Evolutionary conservation across 2,113 vertebrate species (phyloP).

Genomic region (Hippoglossus stenolepis): DNA sequence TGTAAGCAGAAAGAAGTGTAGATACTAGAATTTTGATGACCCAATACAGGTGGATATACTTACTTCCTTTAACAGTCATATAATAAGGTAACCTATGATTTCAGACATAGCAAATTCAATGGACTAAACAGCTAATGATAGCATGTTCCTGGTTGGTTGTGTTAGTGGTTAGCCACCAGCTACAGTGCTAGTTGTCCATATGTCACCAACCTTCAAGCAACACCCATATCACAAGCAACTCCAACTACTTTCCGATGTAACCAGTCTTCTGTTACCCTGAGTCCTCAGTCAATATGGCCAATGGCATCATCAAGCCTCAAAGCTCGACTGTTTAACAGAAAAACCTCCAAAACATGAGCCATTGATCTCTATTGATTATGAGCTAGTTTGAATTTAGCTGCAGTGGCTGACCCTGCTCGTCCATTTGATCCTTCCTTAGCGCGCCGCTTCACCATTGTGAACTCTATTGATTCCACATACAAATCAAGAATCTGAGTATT

Average conservation of each 20-base stretch:
- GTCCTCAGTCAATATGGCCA: conserved; percentile 32
- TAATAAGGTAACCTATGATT: no score
- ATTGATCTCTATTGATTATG: conserved; percentile 69
- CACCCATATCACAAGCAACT: neutral
- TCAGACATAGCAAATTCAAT: no score
- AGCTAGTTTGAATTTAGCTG: conserved; percentile 71
- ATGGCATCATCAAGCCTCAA: neutral
- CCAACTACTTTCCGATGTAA: neutral
- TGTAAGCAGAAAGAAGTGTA: no score
- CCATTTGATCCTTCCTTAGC: conserved; percentile 47
- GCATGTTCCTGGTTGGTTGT: neutral
- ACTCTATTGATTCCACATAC: conserved; percentile 68
- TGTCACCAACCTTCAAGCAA: neutral
- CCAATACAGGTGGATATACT: no score
- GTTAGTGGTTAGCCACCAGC: neutral
- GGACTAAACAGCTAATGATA: no score
- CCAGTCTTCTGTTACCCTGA: neutral
- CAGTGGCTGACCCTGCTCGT: conserved; percentile 33
- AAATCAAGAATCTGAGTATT: conserved; percentile 34
- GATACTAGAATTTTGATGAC: no score
- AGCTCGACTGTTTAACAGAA: conserved; percentile 5
- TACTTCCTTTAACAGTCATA: no score
- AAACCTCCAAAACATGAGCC: conserved; percentile 26
- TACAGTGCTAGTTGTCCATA: neutral
- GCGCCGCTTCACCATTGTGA: conserved; percentile 24